Base-by-base conservation (phyloP, 1,140 invertebrate species). In the Papilio glaucus region DNA sequence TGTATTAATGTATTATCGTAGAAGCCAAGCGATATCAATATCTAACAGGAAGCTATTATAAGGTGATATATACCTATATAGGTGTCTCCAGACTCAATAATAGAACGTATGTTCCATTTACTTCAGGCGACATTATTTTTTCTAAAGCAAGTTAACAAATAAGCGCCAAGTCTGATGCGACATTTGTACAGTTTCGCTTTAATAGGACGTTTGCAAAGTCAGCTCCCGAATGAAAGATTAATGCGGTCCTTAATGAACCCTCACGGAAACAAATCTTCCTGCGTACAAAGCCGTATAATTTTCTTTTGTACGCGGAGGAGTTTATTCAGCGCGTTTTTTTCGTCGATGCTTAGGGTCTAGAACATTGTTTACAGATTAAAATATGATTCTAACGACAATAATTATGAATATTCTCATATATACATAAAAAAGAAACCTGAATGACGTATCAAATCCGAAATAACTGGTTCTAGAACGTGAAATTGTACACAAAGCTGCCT, bases 211-310 rank as follows among this genome's bases (percentile, higher is more conserved):
- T 57, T 57, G 10, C 49, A 57, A 57, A 57, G 49, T 57, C 49
- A 1, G 49, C 49, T 57, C 21, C 49, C 24, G 21, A 57, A 57
- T 57, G 49, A 57, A 57, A 57, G 49, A 57, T 57, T 57, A 57
- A 57, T 57, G 21, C 9, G 10, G 1, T 57, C 49, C 49, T 57
- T 57, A 57, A 57, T 57, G 49, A 57, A 57, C 49, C 49, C 24
- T 13, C 49, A 21, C 49, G 49, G 49, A 57, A 57, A 57, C 49
- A 57, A 57, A 57, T 57, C 49, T 24, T 57, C 49, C 21, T 57
- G 10, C 10, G 21, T 57, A 26, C 21, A 57, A 57, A 57, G 49
- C 49, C 49, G 15, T 53, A 53, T 57, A 18, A 57, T 57, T 53
- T 53, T 57, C 49, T 57, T 57, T 57, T 57, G 21, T 57, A 57